Evolutionary conservation across 1,140 invertebrate species (phyloP), one percentile per base, ranked within the genome.

Genomic region (Lutraria rhynchaena): DNA sequence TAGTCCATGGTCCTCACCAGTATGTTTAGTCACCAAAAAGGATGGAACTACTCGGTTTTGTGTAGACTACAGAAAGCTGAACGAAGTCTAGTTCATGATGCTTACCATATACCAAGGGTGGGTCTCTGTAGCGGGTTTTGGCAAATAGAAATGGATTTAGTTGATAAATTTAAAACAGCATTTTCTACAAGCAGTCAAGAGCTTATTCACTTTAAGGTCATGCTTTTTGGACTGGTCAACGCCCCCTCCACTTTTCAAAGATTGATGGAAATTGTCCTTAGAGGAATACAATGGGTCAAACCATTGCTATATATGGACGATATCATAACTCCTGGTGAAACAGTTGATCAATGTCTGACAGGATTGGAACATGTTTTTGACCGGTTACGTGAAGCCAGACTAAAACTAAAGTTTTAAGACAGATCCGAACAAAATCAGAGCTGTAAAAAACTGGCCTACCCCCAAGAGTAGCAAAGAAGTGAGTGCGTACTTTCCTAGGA

Each of bases 21-120:
- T 81, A 9, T 75, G 80, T 17, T 37, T 86, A 1, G 91, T 93
- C 1, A 53, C 87, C 19, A 94, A 94, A 80, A 60, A 88, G 0
- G 87, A 94, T 84, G 92, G 92, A 15, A 81, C 86, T n/a, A 83
- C 92, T 37, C 81, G 93, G 35, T 87, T 94, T n/a, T 93, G 93
- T 85, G 91, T 87, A 0, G 93, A 94, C 87, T 94, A 92, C 87
- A 92, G 83, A 22, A 77, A 60, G 24, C 44, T 87, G 2, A 87
- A 89, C 57, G 19, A 27, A 35, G 65, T 81, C 71, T 74, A 4
- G 58, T 61, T 1, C 51, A 53, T n/a, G 83, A 84, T 60, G 57
- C 81, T 44, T 81, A 86, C 27, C 82, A 80, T 7, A 81, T 88
- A n/a, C 85, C 85, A 0, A 85, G 85, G 22, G 24, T 73, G 49